phyloP scores from a whole-genome alignment of 2,888 invertebrate species.

The Eutolmus rufibarbis region DNA sequence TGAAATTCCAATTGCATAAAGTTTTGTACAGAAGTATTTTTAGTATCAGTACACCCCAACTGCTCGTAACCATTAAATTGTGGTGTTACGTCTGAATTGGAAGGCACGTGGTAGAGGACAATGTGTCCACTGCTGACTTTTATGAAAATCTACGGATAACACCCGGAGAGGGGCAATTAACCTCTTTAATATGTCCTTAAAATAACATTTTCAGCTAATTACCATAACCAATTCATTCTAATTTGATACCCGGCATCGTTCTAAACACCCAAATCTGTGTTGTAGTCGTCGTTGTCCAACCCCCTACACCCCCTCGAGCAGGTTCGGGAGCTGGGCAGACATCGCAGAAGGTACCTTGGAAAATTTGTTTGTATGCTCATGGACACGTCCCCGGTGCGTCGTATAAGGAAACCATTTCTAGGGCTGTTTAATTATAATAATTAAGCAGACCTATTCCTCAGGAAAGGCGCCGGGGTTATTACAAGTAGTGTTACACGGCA shows the following conservation, averaged over 20 bases:
- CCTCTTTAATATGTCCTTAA: slow-evolving; percentile 27
- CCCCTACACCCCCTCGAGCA: not conserved
- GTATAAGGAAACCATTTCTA: slow-evolving; percentile 26
- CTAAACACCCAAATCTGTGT: not conserved
- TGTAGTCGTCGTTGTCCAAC: not conserved
- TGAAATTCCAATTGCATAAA: not conserved
- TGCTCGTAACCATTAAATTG: not conserved
- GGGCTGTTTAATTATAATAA: slow-evolving; percentile 34
- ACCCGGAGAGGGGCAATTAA: slow-evolving; percentile 6
- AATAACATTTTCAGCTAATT: slow-evolving; percentile 19
- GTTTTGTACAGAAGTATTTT: not conserved
- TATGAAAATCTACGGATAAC: slow-evolving; percentile 21
- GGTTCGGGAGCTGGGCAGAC: not conserved
- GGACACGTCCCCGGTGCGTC: not conserved
- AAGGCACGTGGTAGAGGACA: not conserved
- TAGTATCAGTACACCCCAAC: not conserved
- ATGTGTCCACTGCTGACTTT: not conserved
- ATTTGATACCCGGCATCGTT: not conserved
- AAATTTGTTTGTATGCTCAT: not conserved
- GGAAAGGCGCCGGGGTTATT: not conserved
- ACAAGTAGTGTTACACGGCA: not conserved
- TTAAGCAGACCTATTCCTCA: slow-evolving; percentile 23
- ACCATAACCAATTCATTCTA: slow-evolving; percentile 32
- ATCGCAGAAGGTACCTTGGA: not conserved
- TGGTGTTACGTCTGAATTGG: not conserved